Evolutionary conservation across 2,888 invertebrate species (phyloP), one percentile per base, ranked within the genome.

Genomic region (Tipula helvola): DNA sequence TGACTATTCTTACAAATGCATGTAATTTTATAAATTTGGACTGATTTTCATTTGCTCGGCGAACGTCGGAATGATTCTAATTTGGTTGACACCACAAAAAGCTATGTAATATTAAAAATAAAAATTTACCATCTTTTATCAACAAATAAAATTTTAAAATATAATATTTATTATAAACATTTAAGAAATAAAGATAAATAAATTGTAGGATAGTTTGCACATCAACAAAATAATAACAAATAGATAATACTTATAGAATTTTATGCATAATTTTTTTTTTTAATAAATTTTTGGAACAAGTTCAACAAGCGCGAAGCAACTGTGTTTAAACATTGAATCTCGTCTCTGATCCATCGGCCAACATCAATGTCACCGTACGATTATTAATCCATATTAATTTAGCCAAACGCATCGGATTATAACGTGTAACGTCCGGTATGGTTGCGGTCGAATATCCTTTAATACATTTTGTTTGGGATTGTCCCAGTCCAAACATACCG

Each of bases 401-500:
- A 5, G 98, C 98, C 88, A 98, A 93, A 52, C 97, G 94, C 92
- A 98, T 96, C 1, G 98, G 97, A 93, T 97, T 97, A 86, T 97
- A 93, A 0, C 97, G 93, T 0, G 96, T 94, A 42, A 97, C 96
- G 91, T 98, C 97, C 10, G 97, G 97, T 91, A 98, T 96, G 0
- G 97, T 97, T 5, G 97, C 96, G 0, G 98, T 97, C 88, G 97
- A 98, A 93, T 97, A 98, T 86, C 98, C 97, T 91, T 98, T 98
- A 83, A 98, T 95, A 92, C 99, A 98, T 87, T 97, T 96, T 0
- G 99, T 98, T 92, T 99, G 99, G 5, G 98, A 97, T 88, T 98
- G 97, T 16, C 99, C 99, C 89, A 99, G 93, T 0, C 99, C 99
- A 92, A 99, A 98, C 95, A 99, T 96, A 86, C 97, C 96, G 90